Percentiles rank a stretch among this genome's conserved stretches.
Conservation (phyloP, 2,797 vertebrate genomes). For the Aulostomus chinensis region DNA sequence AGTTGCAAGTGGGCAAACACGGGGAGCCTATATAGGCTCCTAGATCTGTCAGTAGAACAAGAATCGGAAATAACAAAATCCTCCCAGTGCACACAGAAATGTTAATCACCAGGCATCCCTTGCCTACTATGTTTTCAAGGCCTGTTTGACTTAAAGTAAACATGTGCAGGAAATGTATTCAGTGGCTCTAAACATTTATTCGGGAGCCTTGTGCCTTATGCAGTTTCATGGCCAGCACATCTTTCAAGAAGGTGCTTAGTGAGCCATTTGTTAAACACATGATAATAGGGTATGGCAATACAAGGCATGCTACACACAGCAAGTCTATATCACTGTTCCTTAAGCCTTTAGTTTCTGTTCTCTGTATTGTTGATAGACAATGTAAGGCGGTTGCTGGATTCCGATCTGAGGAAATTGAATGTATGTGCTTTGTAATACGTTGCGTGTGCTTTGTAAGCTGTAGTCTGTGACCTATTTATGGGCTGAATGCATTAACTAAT, state of each 20-base stretch:
- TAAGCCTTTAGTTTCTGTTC: constrained; percentile 45
- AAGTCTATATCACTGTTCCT: constrained; percentile 41
- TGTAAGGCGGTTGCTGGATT: constrained; percentile 30
- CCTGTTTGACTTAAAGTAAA: constrained; percentile 80
- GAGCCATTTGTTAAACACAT: constrained; percentile 66
- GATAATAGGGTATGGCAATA: constrained; percentile 66
- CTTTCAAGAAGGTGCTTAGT: constrained; percentile 75
- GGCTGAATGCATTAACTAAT: constrained; percentile 28
- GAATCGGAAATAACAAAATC: constrained; percentile 72
- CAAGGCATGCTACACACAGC: constrained; percentile 42
- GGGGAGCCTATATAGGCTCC: constrained; percentile 48
- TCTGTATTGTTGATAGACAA: constrained; percentile 39
- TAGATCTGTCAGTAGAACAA: constrained; percentile 69
- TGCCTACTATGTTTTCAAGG: constrained; percentile 73
- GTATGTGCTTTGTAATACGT: constrained; percentile 51
- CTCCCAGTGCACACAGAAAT: constrained; percentile 54
- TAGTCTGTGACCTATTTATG: constrained; percentile 59
- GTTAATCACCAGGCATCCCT: constrained; percentile 72
- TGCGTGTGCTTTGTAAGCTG: constrained; percentile 48
- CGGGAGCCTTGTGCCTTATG: constrained; percentile 64
- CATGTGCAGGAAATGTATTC: constrained; percentile 78
- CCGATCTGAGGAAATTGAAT: constrained; percentile 55
- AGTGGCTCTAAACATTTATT: constrained; percentile 78
- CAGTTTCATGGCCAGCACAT: constrained; percentile 64
- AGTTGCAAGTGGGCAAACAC: constrained; percentile 24